phyloP scores from a whole-genome alignment of 2,888 invertebrate species.

The Drosophila suboccidentalis region DNA sequence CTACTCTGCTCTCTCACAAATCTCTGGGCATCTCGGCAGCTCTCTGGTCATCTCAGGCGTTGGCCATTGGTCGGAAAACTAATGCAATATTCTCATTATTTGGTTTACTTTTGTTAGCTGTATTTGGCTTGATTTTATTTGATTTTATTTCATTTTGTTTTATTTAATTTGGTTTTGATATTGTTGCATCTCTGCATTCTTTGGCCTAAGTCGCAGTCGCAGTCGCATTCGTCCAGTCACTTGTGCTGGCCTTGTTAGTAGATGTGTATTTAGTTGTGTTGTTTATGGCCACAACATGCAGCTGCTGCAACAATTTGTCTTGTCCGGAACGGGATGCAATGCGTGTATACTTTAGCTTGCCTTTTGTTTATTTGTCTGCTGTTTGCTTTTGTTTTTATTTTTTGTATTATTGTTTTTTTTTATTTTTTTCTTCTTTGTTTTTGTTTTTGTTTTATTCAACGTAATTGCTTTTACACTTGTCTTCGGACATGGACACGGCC shows the following conservation, averaged over 20 bases:
- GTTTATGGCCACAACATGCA: constrained; percentile 79
- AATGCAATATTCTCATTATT: constrained; percentile 83
- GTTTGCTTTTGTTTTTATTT: constrained; percentile 45
- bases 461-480: constrained; percentile 74
- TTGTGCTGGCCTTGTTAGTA: constrained; percentile 8
- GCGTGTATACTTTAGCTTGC: constrained; percentile 54
- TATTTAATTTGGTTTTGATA: constrained; percentile 78
- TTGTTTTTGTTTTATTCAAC: constrained; percentile 78
- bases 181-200: constrained; percentile 44
- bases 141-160: constrained; percentile 42
- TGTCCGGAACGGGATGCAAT: constrained; percentile 33
- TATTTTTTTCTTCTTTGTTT: constrained; percentile 40
- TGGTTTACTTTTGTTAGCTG: constrained; percentile 62
- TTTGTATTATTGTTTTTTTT: constrained; percentile 32
- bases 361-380: constrained; percentile 67
- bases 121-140: constrained; percentile 62
- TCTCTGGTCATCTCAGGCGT: constrained; percentile 6
- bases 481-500: constrained; percentile 25
- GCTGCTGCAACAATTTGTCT: constrained; percentile 79
- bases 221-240: neutral
- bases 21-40: neutral
- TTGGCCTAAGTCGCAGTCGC: constrained; percentile 14
- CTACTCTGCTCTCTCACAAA: neutral
- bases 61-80: constrained; percentile 58
- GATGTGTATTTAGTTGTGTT: constrained; percentile 35